Conservation (phyloP, 2,797 vertebrate species). For the Rhyacichthys aspro region DNA sequence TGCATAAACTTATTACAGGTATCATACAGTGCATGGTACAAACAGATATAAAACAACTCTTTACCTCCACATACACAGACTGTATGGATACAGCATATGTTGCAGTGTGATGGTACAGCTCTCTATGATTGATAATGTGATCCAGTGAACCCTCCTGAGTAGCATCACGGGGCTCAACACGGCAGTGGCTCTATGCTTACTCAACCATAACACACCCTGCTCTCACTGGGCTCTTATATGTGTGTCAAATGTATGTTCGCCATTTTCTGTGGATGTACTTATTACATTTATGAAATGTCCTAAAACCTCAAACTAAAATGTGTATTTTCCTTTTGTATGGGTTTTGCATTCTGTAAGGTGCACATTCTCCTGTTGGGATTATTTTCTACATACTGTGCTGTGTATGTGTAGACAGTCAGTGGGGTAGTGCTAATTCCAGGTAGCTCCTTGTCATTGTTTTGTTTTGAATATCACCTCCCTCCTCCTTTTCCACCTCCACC, state of each 20-base stretch:
- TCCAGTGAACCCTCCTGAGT: slow-evolving; percentile 74
- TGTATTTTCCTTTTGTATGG: slow-evolving; percentile 13
- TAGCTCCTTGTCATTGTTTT: slow-evolving; percentile 72
- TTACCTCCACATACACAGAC: slow-evolving; percentile 15
- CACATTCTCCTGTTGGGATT: slow-evolving; percentile 29
- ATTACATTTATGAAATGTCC: slow-evolving; percentile 35
- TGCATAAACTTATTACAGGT: no score
- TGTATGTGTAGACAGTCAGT: slow-evolving; percentile 25
- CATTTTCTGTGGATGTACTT: slow-evolving; percentile 27
- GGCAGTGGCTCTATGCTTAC: slow-evolving; percentile 64
- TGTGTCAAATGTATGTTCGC: slow-evolving; percentile 29
- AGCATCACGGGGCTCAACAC: slow-evolving; percentile 53
- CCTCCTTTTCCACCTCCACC: slow-evolving; percentile 43
- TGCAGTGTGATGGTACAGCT: slow-evolving; percentile 44
- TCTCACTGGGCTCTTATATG: slow-evolving; percentile 49
- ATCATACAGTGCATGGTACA: no score
- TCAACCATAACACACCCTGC: slow-evolving; percentile 66
- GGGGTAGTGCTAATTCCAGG: slow-evolving; percentile 53
- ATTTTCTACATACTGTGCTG: slow-evolving; percentile 25
- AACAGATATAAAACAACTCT: no score
- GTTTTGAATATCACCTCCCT: slow-evolving; percentile 72
- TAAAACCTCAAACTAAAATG: slow-evolving; percentile 32
- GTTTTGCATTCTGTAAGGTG: slow-evolving; percentile 21
- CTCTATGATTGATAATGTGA: slow-evolving; percentile 79
- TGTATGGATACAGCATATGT: slow-evolving; percentile 10